Percentiles rank a stretch among this genome's conserved stretches.
Conservation (phyloP, 2,888 invertebrate genomes). For the Sminthurinus aureus region DNA sequence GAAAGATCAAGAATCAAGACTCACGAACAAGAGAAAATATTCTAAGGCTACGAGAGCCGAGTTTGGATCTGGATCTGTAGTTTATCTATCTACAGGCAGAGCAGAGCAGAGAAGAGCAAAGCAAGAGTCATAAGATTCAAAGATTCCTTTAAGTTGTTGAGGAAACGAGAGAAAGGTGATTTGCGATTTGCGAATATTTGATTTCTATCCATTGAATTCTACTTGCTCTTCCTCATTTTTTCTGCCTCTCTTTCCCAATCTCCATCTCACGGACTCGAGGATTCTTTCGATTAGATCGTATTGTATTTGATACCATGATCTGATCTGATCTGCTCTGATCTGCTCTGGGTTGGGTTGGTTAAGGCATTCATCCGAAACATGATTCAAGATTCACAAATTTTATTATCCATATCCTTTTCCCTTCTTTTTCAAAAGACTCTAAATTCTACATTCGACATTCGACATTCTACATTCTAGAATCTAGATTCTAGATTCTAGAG, state of each 20-base stretch:
- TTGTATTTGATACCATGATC: not conserved
- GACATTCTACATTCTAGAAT: not conserved
- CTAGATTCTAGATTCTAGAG: not conserved
- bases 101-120: too few relatives aligned
- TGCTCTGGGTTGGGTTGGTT: too few relatives aligned
- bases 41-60: too few relatives aligned
- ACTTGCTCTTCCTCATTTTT: too few relatives aligned
- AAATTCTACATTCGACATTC: not conserved
- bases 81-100: too few relatives aligned
- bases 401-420: too few relatives aligned
- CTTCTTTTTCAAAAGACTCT: too few relatives aligned
- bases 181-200: conserved; percentile 8
- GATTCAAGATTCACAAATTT: too few relatives aligned
- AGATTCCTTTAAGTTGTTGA: not conserved
- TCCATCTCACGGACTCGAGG: not conserved
- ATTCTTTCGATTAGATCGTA: not conserved
- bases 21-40: not conserved
- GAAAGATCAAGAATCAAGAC: not conserved
- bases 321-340: too few relatives aligned
- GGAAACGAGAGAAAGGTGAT: not conserved
- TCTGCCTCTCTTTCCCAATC: too few relatives aligned
- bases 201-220: not conserved
- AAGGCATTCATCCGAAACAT: not conserved
- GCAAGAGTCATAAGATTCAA: too few relatives aligned
- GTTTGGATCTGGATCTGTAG: too few relatives aligned